Evolutionary conservation across 2,888 invertebrate species (phyloP).

Genomic region (Cremastinae sp.): DNA sequence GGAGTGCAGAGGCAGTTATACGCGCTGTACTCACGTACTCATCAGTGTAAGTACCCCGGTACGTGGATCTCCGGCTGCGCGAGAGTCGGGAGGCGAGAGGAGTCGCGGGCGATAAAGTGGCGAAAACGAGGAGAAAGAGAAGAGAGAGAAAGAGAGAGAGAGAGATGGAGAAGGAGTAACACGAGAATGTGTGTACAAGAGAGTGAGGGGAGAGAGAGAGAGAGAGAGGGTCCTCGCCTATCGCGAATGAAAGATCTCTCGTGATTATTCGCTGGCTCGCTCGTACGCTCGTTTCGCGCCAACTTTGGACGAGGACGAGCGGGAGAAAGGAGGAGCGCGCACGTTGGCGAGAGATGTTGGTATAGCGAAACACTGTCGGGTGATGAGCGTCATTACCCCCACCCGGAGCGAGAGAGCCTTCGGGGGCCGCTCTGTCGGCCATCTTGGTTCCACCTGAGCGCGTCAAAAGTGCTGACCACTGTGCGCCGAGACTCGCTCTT

Average conservation of each 20-base stretch:
- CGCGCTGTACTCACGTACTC: conserved; percentile 59
- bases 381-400: conserved; percentile 80
- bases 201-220: conserved; percentile 68
- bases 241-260: conserved; percentile 76
- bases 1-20: conserved; percentile 33
- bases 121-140: conserved; percentile 26
- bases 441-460: conserved; percentile 76
- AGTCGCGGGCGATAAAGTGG: conserved; percentile 46
- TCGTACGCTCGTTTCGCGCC: conserved; percentile 20
- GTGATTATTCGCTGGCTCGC: conserved; percentile 53
- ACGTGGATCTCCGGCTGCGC: conserved; percentile 52
- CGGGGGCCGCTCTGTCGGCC: conserved; percentile 76
- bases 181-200: conserved; percentile 33
- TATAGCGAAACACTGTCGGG: conserved; percentile 80
- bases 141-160: conserved; percentile 41
- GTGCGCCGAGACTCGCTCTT: conserved; percentile 4
- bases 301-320: conserved; percentile 40
- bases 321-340: conserved; percentile 59
- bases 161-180: conserved; percentile 59
- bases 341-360: conserved; percentile 72
- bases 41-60: conserved; percentile 60
- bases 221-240: conserved; percentile 68
- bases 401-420: conserved; percentile 61
- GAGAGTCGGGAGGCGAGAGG: conserved; percentile 32
- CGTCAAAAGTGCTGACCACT: conserved; percentile 65